Evolutionary conservation across 2,797 vertebrate species (phyloP), one percentile per base, ranked within the genome.

Genomic region (Bufotes viridis): DNA sequence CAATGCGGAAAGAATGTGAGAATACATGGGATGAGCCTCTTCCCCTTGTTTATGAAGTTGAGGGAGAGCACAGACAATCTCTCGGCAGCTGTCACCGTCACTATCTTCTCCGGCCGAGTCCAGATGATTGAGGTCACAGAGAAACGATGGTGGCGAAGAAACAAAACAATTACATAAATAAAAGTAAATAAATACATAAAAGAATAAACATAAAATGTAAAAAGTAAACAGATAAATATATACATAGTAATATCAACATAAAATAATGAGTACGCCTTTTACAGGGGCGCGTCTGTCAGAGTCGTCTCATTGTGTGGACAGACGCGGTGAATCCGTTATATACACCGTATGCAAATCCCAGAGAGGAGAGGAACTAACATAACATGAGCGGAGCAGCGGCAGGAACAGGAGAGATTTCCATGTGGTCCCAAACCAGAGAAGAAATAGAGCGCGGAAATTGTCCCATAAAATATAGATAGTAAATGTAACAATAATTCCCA

Each of bases 1-100:
- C 12, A 7, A 8, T 51, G 26, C 11, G 15, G 24, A 63, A 49
- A 49, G 57, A 61, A 86, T 79, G 63, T 79, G 22, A 34, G 58
- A 79, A 80, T 57, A 80, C 79, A 69, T 69, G 51, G 34, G 60
- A 79, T n/a, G 61, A 86, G 63, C 15, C 10, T 22, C 22, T 80
- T 80, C 85, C 53, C 70, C 29, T 42, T 70, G 57, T 86, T 80
- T 80, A 72, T 80, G 42, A 60, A 80, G 55, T 70, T 3, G 34
- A 60, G 20, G 14, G 18, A 80, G 61, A 69, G 24, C 69, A 58
- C 20, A 49, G 57, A 18, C 69, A 53, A 58, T 80, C 76, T n/a
- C 49, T 67, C 49, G 15, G 78, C 84, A 86, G 84, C 84, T 80
- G 84, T 57, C 61, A 17, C 51, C 58, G n/a, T 78, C 75, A 26